Evolutionary conservation across 1,140 invertebrate species (phyloP).

Genomic region (Drosophila subpulchrella): DNA sequence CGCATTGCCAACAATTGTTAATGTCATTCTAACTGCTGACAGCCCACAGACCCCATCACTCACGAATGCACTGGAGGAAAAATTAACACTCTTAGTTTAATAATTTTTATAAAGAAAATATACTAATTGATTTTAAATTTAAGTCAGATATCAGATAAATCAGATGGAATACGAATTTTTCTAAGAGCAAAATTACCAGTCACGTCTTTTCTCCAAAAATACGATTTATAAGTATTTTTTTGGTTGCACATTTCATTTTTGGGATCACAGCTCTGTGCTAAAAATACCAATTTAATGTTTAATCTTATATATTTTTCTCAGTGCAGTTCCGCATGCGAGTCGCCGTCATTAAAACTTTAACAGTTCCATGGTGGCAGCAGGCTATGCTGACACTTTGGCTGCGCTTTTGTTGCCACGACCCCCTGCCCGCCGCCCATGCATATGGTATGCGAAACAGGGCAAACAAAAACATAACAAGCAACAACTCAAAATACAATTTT

Average conservation of each 20-base stretch:
- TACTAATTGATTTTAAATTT: background rate
- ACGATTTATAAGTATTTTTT: too few species aligned
- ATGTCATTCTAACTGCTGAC: constrained; percentile 72
- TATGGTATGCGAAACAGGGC: constrained; percentile 36
- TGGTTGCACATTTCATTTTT: too few species aligned
- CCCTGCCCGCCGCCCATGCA: constrained; percentile 22
- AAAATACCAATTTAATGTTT: too few species aligned
- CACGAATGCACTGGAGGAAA: constrained; percentile 4
- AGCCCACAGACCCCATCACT: constrained; percentile 34
- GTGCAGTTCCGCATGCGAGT: constrained; percentile 13
- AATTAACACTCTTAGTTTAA: too few species aligned
- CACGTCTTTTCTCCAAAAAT: too few species aligned
- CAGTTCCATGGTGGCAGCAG: constrained; percentile 67
- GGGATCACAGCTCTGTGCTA: too few species aligned
- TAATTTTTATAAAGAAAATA: background rate
- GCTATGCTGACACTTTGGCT: constrained; percentile 65
- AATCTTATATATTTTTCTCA: background rate
- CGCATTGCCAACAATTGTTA: constrained; percentile 81
- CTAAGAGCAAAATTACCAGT: too few species aligned
- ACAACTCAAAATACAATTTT: constrained; percentile 72
- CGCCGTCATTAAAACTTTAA: constrained; percentile 79
- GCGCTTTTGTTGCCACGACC: constrained; percentile 28
- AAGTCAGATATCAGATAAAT: background rate
- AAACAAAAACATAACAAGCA: constrained; percentile 53
- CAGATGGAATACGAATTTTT: too few species aligned